Evolutionary conservation across 2,113 vertebrate genomes (phyloP).

Genomic region (Aptenodytes patagonicus): DNA sequence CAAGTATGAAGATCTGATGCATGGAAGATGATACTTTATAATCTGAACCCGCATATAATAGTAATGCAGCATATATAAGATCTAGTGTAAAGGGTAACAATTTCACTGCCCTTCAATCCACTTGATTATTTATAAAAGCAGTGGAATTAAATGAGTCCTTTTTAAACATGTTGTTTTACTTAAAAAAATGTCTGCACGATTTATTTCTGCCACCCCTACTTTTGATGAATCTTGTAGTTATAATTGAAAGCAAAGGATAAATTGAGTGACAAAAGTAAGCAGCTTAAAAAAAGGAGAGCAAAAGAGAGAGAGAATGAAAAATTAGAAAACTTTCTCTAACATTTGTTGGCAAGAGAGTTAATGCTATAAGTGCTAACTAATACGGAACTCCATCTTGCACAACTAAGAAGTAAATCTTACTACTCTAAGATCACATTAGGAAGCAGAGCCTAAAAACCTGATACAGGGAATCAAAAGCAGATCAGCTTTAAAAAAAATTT

Average conservation of each 20-base stretch:
- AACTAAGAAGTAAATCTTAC: not conserved
- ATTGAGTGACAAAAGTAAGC: not conserved
- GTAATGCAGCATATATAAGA: not conserved
- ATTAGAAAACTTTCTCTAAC: not conserved
- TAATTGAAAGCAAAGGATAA: slow-evolving; percentile 8
- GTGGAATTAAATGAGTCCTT: not conserved
- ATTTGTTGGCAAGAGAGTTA: not conserved
- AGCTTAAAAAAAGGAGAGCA: not conserved
- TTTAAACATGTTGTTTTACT: not conserved
- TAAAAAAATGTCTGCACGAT: not conserved
- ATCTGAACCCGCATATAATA: not conserved
- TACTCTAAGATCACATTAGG: not conserved
- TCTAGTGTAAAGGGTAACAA: not conserved
- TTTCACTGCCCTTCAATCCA: not conserved
- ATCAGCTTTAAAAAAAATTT: not conserved
- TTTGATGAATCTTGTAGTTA: not conserved
- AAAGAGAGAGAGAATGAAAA: not conserved
- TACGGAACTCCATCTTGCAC: not conserved
- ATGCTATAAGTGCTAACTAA: not conserved
- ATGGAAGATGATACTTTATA: not conserved
- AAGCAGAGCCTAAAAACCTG: not conserved
- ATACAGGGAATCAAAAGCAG: not conserved
- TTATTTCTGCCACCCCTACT: not conserved
- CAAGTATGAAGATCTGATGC: not conserved
- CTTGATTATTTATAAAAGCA: not conserved